Conservation (phyloP, 2,888 invertebrate species). For the Agrypnus murinus region DNA sequence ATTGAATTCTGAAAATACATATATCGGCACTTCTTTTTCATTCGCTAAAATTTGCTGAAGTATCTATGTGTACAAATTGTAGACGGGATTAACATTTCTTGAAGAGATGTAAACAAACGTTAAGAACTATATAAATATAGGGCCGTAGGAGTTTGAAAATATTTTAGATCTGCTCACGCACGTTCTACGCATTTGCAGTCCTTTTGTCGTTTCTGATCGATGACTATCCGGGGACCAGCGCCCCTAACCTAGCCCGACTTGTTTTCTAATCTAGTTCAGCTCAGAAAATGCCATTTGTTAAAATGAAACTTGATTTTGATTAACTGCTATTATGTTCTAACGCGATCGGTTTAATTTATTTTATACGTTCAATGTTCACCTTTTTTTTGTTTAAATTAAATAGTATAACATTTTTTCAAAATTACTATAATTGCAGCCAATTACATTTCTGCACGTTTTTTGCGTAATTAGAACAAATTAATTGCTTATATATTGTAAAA, state of each 20-base stretch:
- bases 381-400: not conserved
- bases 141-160: conserved; percentile 23
- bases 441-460: too few species aligned
- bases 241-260: conserved; percentile 48
- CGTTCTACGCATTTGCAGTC: conserved; percentile 47
- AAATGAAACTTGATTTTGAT: conserved; percentile 44
- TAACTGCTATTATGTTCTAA: conserved; percentile 36
- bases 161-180: conserved; percentile 38
- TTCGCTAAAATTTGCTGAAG: too few species aligned
- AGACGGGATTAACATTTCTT: too few species aligned
- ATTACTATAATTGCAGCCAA: too few species aligned
- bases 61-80: too few species aligned
- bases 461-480: too few species aligned
- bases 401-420: too few species aligned
- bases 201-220: conserved; percentile 48
- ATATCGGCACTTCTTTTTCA: too few species aligned
- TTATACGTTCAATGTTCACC: not conserved
- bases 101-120: too few species aligned
- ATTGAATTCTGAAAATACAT: too few species aligned
- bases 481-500: too few species aligned
- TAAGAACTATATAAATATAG: not conserved
- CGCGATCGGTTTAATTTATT: conserved; percentile 1
- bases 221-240: conserved; percentile 48
- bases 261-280: conserved; percentile 48
- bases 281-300: conserved; percentile 47